phyloP scores from a whole-genome alignment of 2,113 vertebrate genomes.

The human (Homo sapiens) region GRCh38 chr16:18529001-18529500 shows the following conservation, averaged over 20 bases:
- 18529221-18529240: background rate
- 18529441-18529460: background rate
- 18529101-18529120: no score
- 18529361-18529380: background rate
- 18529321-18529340: background rate
- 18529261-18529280: background rate
- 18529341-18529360: background rate
- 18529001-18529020: no score
- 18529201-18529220: background rate
- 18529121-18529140: no score
- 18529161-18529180: background rate
- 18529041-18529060: no score
- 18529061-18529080: no score
- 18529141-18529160: background rate
- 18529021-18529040: no score
- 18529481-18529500: conserved; percentile 79
- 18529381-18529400: background rate
- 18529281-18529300: background rate
- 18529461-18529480: background rate
- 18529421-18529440: background rate
- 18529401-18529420: background rate
- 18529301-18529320: background rate
- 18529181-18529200: background rate
- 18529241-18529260: background rate
- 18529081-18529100: no score